Evolutionary conservation across 2,888 invertebrate genomes (phyloP).

Genomic region (Eupithecia dodoneata): DNA sequence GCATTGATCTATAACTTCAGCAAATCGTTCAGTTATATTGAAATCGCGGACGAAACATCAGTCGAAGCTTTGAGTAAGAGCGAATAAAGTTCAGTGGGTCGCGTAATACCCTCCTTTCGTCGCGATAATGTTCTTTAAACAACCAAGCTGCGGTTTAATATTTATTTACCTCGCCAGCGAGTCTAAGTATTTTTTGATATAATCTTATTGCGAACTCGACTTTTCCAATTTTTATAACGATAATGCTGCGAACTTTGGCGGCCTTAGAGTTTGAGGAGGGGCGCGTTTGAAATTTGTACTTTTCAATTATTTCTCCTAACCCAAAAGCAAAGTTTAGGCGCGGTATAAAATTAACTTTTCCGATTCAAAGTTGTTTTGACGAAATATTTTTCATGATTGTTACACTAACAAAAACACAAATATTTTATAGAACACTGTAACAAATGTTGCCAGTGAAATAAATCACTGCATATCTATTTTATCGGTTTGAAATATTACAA

Average conservation of each 20-base stretch:
- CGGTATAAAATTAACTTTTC: conserved; percentile 66
- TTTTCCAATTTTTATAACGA: conserved; percentile 66
- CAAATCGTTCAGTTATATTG: conserved; percentile 50
- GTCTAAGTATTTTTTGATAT: conserved; percentile 56
- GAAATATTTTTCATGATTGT: conserved; percentile 54
- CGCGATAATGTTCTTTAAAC: conserved; percentile 62
- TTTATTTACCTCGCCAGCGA: conserved; percentile 56
- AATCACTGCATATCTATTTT: conserved; percentile 53
- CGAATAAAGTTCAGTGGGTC: conserved; percentile 60
- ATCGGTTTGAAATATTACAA: conserved; percentile 63
- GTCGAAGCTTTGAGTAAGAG: conserved; percentile 48
- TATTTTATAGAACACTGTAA: conserved; percentile 51
- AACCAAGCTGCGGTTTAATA: conserved; percentile 58
- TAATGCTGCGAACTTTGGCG: conserved; percentile 62
- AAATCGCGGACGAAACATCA: conserved; percentile 52
- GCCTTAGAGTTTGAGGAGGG: conserved; percentile 49
- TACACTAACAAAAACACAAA: conserved; percentile 51
- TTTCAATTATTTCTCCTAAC: conserved; percentile 66
- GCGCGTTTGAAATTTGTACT: conserved; percentile 65
- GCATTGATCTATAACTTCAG: conserved; percentile 37
- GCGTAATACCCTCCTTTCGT: conserved; percentile 56
- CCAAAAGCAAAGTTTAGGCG: conserved; percentile 60
- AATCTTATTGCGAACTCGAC: conserved; percentile 56
- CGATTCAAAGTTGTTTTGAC: conserved; percentile 54
- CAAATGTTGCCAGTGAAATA: conserved; percentile 54